Conservation (phyloP, 30 jellyfish, hydroid and myxozoan species). For the Turritopsis dohrnii region DNA sequence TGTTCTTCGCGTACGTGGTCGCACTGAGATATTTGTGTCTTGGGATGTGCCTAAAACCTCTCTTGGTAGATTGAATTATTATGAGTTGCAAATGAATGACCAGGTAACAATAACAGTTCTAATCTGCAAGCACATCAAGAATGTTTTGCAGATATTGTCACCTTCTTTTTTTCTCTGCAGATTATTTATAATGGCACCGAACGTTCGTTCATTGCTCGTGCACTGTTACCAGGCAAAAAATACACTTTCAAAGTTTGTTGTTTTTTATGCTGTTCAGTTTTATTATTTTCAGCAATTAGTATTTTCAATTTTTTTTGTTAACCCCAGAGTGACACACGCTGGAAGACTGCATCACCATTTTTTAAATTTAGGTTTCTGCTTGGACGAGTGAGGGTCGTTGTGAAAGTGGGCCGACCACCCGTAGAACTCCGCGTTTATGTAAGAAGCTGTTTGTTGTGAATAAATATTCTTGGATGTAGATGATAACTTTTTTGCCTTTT, state of each 20-base stretch:
- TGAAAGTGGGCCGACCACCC: slow-evolving; percentile 64
- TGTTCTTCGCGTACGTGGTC: slow-evolving; percentile 44
- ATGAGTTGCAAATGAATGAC: slow-evolving; percentile 62
- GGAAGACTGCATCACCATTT: too few relatives aligned
- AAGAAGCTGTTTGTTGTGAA: too few relatives aligned
- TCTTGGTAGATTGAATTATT: slow-evolving; percentile 67
- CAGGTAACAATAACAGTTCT: slow-evolving; percentile 36
- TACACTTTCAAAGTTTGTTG: slow-evolving; percentile 64
- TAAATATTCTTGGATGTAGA: too few relatives aligned
- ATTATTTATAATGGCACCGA: slow-evolving; percentile 75
- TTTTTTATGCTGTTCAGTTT: too few relatives aligned
- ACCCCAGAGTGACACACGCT: not conserved
- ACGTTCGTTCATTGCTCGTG: slow-evolving; percentile 46
- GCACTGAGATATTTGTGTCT: slow-evolving; percentile 58
- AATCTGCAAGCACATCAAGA: too few relatives aligned
- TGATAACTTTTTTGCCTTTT: not conserved
- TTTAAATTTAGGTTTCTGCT: slow-evolving; percentile 82
- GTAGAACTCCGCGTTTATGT: slow-evolving; percentile 50
- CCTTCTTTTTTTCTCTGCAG: slow-evolving; percentile 21
- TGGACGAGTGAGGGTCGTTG: slow-evolving; percentile 93
- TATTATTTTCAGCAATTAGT: too few relatives aligned
- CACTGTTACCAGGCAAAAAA: slow-evolving; percentile 59
- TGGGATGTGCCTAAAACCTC: slow-evolving; percentile 84
- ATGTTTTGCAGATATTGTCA: not conserved
- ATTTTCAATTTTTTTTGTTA: not conserved